Percentiles rank a stretch among this genome's conserved stretches.
These are phyloP conservation scores for Oryzias javanicus DNA, from an alignment of 2,113 vertebrate genomes.

Conservation along the genomic window DNA sequence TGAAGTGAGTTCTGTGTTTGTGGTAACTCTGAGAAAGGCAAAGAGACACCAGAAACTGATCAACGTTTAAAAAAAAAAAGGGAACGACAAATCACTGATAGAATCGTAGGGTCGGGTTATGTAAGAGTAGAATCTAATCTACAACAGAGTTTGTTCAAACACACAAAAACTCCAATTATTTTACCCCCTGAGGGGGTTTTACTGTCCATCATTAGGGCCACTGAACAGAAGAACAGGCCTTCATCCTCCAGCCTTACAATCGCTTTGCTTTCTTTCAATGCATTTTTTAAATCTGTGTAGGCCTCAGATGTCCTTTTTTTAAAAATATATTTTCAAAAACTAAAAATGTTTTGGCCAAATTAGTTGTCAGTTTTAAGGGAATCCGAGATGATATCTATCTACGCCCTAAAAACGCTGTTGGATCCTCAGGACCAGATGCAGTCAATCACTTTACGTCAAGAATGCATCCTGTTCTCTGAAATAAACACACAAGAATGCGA, in stretches of 20 bases:
- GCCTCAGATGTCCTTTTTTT: no score
- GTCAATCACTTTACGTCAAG: slow-evolving; percentile 28
- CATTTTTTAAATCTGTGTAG: no score
- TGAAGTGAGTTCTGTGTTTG: slow-evolving; percentile 80
- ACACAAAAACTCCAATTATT: slow-evolving; percentile 70
- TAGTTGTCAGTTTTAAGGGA: no score
- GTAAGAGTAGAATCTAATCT: slow-evolving; percentile 42
- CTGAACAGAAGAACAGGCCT: slow-evolving; percentile 11
- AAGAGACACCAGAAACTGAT: slow-evolving; percentile 7
- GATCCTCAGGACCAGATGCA: slow-evolving; percentile 15
- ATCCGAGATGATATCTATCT: neutral
- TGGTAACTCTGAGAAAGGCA: slow-evolving; percentile 81
- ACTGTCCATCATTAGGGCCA: slow-evolving; percentile 47
- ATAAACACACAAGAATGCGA: neutral
- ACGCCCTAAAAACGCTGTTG: slow-evolving; percentile 9
- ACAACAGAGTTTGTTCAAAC: slow-evolving; percentile 32
- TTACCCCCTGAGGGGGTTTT: slow-evolving; percentile 58
- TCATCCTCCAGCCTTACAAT: slow-evolving; percentile 10
- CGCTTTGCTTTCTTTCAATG: neutral
- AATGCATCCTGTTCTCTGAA: slow-evolving; percentile 17
- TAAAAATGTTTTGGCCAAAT: no score
- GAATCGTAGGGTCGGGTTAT: slow-evolving; percentile 43
- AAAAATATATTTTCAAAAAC: no score
- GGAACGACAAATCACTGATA: slow-evolving; percentile 16
- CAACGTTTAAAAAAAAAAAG: neutral